phyloP scores from a whole-genome alignment of 2,797 vertebrate species.

The Neosalanx taihuensis region DNA sequence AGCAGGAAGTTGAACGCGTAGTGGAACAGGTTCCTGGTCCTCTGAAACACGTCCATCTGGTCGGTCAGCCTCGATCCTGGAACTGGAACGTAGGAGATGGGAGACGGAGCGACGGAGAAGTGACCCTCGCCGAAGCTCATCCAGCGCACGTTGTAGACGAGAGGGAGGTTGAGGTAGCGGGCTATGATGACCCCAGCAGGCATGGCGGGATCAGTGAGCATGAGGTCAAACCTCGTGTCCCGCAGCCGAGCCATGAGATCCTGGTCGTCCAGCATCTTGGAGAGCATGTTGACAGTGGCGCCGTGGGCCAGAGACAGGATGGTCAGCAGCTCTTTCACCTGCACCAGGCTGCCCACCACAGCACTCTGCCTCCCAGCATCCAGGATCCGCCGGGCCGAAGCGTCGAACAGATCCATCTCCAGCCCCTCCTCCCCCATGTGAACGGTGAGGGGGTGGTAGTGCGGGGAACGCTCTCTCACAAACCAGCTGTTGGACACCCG shows the following conservation, averaged over 20 bases:
- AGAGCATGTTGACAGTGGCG: not conserved
- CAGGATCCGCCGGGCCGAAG: conserved; percentile 1
- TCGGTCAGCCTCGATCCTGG: conserved; percentile 58
- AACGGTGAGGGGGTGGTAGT: conserved; percentile 42
- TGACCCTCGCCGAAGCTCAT: conserved; percentile 60
- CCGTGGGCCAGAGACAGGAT: not conserved
- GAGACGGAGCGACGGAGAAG: conserved; percentile 58
- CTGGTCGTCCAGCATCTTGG: conserved; percentile 51
- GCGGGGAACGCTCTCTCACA: conserved; percentile 46
- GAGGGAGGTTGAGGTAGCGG: conserved; percentile 59
- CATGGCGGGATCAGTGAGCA: conserved; percentile 61
- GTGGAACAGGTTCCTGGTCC: conserved; percentile 56
- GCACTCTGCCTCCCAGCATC: conserved; percentile 6
- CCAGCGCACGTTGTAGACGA: conserved; percentile 68
- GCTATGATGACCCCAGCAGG: conserved; percentile 53
- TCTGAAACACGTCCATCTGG: conserved; percentile 58
- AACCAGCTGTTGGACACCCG: conserved; percentile 59
- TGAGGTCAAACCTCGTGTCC: conserved; percentile 61
- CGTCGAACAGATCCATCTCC: not conserved
- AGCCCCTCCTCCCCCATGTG: conserved; percentile 1
- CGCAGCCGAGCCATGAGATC: conserved; percentile 51
- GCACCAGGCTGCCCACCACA: conserved; percentile 2
- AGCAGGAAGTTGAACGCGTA: conserved; percentile 43
- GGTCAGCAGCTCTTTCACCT: conserved; percentile 7
- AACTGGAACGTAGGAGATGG: conserved; percentile 34